Percentiles rank a stretch among this genome's conserved stretches.
Conservation (phyloP, 2,797 vertebrate genomes). For the Labeo calbasu region DNA sequence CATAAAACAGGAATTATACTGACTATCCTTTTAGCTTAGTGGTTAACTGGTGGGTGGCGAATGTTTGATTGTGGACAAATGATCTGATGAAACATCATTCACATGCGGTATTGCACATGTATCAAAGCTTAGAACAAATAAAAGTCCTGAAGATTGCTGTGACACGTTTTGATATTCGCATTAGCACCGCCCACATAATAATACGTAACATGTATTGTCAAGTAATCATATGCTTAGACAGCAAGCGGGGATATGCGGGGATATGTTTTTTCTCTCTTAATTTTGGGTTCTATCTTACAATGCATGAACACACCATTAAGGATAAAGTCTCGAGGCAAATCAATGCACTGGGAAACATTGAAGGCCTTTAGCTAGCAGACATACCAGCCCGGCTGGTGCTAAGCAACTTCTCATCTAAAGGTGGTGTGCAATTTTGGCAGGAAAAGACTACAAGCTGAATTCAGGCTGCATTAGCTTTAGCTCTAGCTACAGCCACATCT, state of each 20-base stretch:
- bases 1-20: too few relatives aligned
- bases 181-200: not conserved
- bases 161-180: not conserved
- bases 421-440: constrained; percentile 60
- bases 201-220: not conserved
- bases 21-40: not conserved
- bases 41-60: constrained; percentile 14
- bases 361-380: constrained; percentile 3
- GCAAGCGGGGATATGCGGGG: not conserved
- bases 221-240: not conserved
- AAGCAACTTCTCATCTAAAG: constrained; percentile 30
- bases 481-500: constrained; percentile 69
- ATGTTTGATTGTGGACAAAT: not conserved
- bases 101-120: not conserved
- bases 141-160: not conserved
- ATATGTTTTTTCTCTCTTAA: not conserved
- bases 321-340: not conserved
- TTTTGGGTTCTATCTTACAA: not conserved
- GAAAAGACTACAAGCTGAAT: constrained; percentile 75
- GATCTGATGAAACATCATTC: not conserved
- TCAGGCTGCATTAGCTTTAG: constrained; percentile 73
- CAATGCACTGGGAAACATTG: not conserved
- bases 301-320: not conserved
- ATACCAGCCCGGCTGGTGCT: constrained; percentile 1
- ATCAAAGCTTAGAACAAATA: constrained; percentile 7